Conservation (phyloP, 1,140 invertebrate species). For the Geopemphigus sp. region DNA sequence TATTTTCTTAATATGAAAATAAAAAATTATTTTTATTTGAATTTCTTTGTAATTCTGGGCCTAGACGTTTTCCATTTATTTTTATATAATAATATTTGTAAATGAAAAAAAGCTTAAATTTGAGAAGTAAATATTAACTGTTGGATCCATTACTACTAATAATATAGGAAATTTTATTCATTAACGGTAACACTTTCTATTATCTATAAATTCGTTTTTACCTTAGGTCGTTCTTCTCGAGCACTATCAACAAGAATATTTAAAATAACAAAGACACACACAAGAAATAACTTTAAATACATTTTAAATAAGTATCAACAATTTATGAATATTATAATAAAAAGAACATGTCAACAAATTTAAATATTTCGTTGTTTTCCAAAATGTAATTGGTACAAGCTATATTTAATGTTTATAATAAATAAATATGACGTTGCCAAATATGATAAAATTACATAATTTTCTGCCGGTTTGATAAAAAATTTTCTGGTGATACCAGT, state of each 20-base stretch:
- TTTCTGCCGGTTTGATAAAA: constrained; percentile 33
- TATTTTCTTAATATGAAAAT: too few relatives aligned
- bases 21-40: too few relatives aligned
- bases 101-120: too few relatives aligned
- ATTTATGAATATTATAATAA: not conserved
- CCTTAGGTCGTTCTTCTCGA: constrained; percentile 31
- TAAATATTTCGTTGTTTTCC: not conserved
- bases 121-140: too few relatives aligned
- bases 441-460: not conserved
- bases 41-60: too few relatives aligned
- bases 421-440: not conserved
- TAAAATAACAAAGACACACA: constrained; percentile 19
- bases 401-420: not conserved
- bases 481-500: not conserved
- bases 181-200: too few relatives aligned
- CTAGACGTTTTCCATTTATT: too few relatives aligned
- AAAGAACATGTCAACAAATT: not conserved
- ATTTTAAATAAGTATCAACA: not conserved
- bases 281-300: constrained; percentile 13
- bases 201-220: not conserved
- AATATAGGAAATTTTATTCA: too few relatives aligned
- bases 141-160: too few relatives aligned
- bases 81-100: too few relatives aligned
- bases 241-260: constrained; percentile 4
- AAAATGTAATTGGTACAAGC: not conserved